These are phyloP conservation scores for Acanthococcus lagerstroemiae DNA, from an alignment of 2,888 invertebrate genomes.

Conservation along the genomic window DNA sequence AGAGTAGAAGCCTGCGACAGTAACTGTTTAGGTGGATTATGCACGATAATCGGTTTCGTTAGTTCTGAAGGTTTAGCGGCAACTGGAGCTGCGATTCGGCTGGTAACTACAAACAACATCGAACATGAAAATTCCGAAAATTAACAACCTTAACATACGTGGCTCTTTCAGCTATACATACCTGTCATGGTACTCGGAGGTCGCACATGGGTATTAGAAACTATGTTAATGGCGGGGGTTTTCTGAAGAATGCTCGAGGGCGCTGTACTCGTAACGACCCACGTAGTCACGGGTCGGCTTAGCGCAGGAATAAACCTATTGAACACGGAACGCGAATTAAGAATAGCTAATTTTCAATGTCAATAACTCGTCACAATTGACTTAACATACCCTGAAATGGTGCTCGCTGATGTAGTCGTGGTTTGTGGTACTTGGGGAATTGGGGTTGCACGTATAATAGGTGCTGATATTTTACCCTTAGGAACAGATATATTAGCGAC, in stretches of 20 bases:
- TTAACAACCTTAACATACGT: not conserved
- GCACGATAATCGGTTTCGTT: constrained; percentile 21
- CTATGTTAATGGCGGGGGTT: constrained; percentile 8
- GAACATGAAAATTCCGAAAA: too few relatives aligned
- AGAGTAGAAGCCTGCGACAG: constrained; percentile 13
- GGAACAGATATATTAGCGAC: constrained; percentile 17
- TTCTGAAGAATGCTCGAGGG: constrained; percentile 10
- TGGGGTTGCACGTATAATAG: constrained; percentile 16
- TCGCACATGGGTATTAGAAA: constrained; percentile 11
- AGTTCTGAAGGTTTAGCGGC: constrained; percentile 16
- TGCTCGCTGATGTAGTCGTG: not conserved
- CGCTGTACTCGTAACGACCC: constrained; percentile 23
- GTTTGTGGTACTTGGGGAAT: not conserved
- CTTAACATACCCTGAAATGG: constrained; percentile 9
- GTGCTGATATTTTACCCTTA: constrained; percentile 2
- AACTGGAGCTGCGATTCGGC: constrained; percentile 22
- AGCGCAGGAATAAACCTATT: constrained; percentile 14
- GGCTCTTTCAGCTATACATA: not conserved
- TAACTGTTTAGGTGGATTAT: constrained; percentile 20
- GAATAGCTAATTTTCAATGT: not conserved
- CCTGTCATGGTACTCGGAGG: constrained; percentile 20
- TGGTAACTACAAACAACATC: constrained; percentile 23
- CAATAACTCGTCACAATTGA: not conserved
- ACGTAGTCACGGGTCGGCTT: constrained; percentile 20
- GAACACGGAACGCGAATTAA: not conserved